phyloP scores from a whole-genome alignment of 2,888 invertebrate genomes.

The Baccha elongata region DNA sequence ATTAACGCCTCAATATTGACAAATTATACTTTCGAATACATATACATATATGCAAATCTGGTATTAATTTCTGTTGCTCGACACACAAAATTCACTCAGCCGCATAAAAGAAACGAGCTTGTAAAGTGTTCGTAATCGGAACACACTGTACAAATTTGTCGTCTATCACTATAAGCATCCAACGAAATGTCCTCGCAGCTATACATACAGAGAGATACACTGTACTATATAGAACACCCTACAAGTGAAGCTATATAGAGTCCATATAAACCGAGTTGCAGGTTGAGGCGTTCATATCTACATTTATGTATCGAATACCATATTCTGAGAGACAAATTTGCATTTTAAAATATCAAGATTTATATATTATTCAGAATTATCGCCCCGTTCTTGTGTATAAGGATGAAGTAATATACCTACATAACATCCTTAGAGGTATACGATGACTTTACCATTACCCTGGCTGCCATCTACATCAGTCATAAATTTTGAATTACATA shows the following conservation, averaged over 20 bases:
- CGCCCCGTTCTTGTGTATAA: conserved; percentile 54
- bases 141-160: conserved; percentile 29
- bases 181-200: conserved; percentile 19
- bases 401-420: conserved; percentile 20
- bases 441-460: conserved; percentile 33
- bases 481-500: conserved; percentile 68
- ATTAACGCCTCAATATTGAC: conserved; percentile 63
- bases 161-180: conserved; percentile 34
- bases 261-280: conserved; percentile 20
- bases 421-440: conserved; percentile 32
- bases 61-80: conserved; percentile 63
- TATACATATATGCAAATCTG: conserved; percentile 60
- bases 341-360: conserved; percentile 76
- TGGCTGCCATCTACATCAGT: conserved; percentile 53
- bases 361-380: conserved; percentile 76
- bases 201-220: too few species aligned
- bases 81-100: conserved; percentile 62
- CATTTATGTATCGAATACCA: conserved; percentile 14
- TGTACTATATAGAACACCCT: not conserved
- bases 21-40: conserved; percentile 47
- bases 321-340: conserved; percentile 76
- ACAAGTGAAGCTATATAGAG: conserved; percentile 7
- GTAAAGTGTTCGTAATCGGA: conserved; percentile 69
- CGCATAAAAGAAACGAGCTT: conserved; percentile 67
- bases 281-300: conserved; percentile 9